Evolutionary conservation across 1,140 invertebrate genomes (phyloP).

Genomic region (Aricia agestis): DNA sequence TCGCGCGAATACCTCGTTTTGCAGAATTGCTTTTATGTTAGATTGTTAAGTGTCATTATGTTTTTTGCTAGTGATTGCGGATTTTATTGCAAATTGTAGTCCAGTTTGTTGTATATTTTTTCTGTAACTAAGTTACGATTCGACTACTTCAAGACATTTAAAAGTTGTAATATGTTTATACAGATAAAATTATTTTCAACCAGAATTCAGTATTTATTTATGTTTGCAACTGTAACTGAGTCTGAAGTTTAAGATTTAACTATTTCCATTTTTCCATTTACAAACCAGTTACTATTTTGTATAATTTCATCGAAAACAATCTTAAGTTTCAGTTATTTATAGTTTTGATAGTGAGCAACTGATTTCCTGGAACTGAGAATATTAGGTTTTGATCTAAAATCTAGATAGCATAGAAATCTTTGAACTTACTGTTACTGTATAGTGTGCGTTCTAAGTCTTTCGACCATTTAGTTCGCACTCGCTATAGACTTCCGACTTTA

Average conservation of each 20-base stretch:
- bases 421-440: constrained; percentile 4
- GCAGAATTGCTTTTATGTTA: constrained; percentile 16
- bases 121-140: background rate
- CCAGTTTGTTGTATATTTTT: background rate
- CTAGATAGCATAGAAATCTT: constrained; percentile 8
- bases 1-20: constrained; percentile 47
- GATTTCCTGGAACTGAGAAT: background rate
- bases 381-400: background rate
- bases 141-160: background rate
- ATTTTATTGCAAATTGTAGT: background rate
- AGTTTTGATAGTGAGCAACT: background rate
- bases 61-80: constrained; percentile 11
- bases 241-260: too few species aligned
- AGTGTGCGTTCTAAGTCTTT: constrained; percentile 6
- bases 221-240: too few species aligned
- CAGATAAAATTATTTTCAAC: too few species aligned
- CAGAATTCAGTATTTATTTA: too few species aligned
- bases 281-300: too few species aligned
- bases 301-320: too few species aligned
- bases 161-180: too few species aligned
- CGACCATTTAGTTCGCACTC: constrained; percentile 7
- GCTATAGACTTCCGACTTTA: constrained; percentile 22
- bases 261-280: too few species aligned
- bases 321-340: too few species aligned
- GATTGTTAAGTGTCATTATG: background rate